A percentile compares a stretch with the other conserved stretches of the same genome.
Conservation (phyloP, 1,140 invertebrate genomes). For the Diabrotica virgifera region DNA sequence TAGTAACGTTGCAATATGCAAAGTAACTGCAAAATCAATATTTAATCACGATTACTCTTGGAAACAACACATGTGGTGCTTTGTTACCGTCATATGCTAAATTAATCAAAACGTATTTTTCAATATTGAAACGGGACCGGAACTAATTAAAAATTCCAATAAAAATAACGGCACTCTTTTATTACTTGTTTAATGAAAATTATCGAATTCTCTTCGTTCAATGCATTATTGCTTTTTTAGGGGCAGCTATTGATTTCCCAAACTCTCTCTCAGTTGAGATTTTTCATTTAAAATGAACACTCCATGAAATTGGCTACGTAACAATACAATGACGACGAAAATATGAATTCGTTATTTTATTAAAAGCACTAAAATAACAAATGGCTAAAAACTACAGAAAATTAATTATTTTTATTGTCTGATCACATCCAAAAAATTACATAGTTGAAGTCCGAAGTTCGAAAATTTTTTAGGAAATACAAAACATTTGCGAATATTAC, state of each 20-base stretch:
- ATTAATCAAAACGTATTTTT: slow-evolving; percentile 41
- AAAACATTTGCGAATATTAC: too few relatives aligned
- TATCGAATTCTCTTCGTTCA: slow-evolving; percentile 28
- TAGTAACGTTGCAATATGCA: slow-evolving; percentile 25
- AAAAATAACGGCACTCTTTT: slow-evolving; percentile 38
- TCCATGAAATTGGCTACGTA: not conserved
- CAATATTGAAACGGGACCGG: slow-evolving; percentile 37
- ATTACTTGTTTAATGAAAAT: slow-evolving; percentile 32
- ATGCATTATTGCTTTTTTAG: slow-evolving; percentile 17
- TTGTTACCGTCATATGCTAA: slow-evolving; percentile 39
- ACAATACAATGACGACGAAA: not conserved
- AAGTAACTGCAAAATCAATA: slow-evolving; percentile 41
- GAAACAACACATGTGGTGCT: slow-evolving; percentile 35
- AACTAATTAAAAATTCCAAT: slow-evolving; percentile 40
- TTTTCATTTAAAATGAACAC: not conserved
- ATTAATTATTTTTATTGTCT: too few relatives aligned
- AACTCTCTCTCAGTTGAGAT: not conserved
- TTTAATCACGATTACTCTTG: slow-evolving; percentile 40
- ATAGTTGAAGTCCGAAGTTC: too few relatives aligned
- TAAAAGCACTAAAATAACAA: not conserved
- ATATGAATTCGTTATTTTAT: slow-evolving; percentile 3
- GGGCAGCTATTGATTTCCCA: slow-evolving; percentile 6
- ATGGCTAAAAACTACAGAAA: not conserved
- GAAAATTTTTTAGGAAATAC: too few relatives aligned
- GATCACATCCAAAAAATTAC: too few relatives aligned